Evolutionary conservation across 2,888 invertebrate species (phyloP).

Genomic region (Agriopis marginaria): DNA sequence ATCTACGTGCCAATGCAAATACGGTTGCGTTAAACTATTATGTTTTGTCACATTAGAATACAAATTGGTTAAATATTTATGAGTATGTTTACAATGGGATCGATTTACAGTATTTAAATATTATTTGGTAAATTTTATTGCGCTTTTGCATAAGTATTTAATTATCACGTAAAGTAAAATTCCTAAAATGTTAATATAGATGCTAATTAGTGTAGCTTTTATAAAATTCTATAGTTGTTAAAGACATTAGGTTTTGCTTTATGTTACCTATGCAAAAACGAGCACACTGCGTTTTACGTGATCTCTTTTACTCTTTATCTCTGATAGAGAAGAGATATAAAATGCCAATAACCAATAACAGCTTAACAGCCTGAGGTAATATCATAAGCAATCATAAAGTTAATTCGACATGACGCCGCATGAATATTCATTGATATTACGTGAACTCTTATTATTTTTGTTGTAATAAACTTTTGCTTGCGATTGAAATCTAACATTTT

Average conservation of each 20-base stretch:
- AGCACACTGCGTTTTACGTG: too few relatives aligned
- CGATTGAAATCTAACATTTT: constrained; percentile 14
- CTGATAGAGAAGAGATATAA: too few relatives aligned
- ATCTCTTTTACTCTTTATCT: too few relatives aligned
- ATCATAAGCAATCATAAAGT: constrained; percentile 19
- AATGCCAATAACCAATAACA: not conserved
- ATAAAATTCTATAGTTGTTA: not conserved
- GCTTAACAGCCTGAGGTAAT: not conserved
- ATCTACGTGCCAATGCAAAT: constrained; percentile 25
- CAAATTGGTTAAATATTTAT: constrained; percentile 27
- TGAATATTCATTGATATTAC: constrained; percentile 36
- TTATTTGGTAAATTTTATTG: constrained; percentile 21
- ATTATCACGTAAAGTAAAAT: not conserved
- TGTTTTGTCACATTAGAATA: constrained; percentile 32
- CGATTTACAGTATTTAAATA: constrained; percentile 24
- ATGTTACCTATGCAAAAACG: too few relatives aligned
- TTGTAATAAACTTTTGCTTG: constrained; percentile 24
- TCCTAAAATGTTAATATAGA: too few relatives aligned
- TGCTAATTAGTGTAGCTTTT: not conserved
- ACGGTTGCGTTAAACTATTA: constrained; percentile 20
- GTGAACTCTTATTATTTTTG: constrained; percentile 29
- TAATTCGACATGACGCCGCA: constrained; percentile 29
- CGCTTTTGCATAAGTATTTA: constrained; percentile 16
- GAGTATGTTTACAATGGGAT: constrained; percentile 24
- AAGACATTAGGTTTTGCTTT: too few relatives aligned